phyloP scores from a whole-genome alignment of 2,888 invertebrate species.

The Aporophyla nigra region DNA sequence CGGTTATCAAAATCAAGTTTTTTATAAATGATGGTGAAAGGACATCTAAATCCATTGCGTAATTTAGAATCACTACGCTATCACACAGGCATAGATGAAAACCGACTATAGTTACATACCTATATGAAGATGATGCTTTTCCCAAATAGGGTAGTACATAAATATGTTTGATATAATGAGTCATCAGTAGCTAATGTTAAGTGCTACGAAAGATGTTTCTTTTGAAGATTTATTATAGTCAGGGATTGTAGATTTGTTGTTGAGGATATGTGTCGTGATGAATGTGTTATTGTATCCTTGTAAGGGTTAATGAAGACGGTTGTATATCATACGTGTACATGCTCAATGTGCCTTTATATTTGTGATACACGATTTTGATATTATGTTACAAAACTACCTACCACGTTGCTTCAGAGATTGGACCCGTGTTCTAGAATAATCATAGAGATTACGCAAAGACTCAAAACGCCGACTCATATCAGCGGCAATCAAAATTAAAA shows the following conservation, averaged over 20 bases:
- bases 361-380: conserved; percentile 1
- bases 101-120: neutral
- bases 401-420: neutral
- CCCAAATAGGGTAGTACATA: conserved; percentile 15
- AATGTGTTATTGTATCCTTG: conserved; percentile 25
- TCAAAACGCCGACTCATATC: neutral
- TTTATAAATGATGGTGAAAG: neutral
- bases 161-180: conserved; percentile 11
- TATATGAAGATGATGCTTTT: conserved; percentile 15
- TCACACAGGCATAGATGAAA: neutral
- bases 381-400: conserved; percentile 8
- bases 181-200: conserved; percentile 9
- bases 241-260: neutral
- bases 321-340: conserved; percentile 26
- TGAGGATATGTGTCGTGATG: conserved; percentile 16
- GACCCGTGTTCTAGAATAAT: neutral
- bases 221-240: conserved; percentile 30
- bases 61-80: neutral
- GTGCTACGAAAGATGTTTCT: conserved; percentile 13
- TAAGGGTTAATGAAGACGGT: conserved; percentile 8
- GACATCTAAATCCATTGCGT: neutral
- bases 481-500: neutral
- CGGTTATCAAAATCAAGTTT: too few species aligned
- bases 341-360: conserved; percentile 18
- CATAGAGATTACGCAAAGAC: neutral